Evolutionary conservation across 2,888 invertebrate species (phyloP).

Genomic region (Crocallis elinguaria): DNA sequence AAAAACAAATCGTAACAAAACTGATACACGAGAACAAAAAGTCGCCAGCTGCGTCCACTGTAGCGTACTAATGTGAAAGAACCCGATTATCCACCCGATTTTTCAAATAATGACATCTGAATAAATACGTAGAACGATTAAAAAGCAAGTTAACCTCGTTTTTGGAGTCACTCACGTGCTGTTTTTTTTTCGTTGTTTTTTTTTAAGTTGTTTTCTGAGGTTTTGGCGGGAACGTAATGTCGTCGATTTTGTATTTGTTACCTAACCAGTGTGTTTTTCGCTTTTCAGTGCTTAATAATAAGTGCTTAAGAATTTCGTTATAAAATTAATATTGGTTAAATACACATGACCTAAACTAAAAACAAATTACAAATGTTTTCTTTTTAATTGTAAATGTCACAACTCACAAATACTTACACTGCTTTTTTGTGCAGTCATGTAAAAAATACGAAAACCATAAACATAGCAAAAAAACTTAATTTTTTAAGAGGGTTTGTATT

Average conservation of each 20-base stretch:
- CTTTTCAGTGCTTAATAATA: too few species aligned
- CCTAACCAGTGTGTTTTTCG: too few species aligned
- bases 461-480: too few species aligned
- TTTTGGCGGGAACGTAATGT: not conserved
- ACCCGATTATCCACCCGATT: constrained; percentile 55
- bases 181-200: not conserved
- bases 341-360: too few species aligned
- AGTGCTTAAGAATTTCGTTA: too few species aligned
- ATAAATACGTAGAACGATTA: constrained; percentile 55
- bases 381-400: too few species aligned
- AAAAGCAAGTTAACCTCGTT: constrained; percentile 44
- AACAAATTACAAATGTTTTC: too few species aligned
- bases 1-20: constrained; percentile 34
- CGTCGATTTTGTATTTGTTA: not conserved
- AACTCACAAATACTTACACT: too few species aligned
- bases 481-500: too few species aligned
- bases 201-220: not conserved
- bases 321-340: too few species aligned
- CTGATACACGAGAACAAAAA: constrained; percentile 44
- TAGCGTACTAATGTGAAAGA: constrained; percentile 58
- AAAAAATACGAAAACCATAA: too few species aligned
- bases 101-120: constrained; percentile 69
- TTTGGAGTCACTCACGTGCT: constrained; percentile 41
- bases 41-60: constrained; percentile 62
- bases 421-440: too few species aligned